These are phyloP conservation scores for Drosophila kurseongensis DNA, from an alignment of 1,140 invertebrate genomes.

Conservation along the genomic window DNA sequence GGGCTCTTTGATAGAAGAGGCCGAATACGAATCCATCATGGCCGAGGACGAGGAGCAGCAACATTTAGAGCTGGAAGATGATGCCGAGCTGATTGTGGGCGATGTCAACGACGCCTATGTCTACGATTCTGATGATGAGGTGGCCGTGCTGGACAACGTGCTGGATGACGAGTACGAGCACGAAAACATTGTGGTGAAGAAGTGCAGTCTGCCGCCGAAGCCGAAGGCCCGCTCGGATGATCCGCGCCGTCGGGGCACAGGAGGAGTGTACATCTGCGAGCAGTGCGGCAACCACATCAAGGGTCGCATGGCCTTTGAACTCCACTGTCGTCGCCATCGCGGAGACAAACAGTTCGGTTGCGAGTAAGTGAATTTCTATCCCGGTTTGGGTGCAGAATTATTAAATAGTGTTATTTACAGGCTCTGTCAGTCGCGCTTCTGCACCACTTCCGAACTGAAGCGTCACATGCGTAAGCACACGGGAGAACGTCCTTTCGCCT, in stretches of 20 bases:
- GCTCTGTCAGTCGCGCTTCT: constrained; percentile 75
- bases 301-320: constrained; percentile 70
- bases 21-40: constrained; percentile 65
- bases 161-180: constrained; percentile 69
- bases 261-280: constrained; percentile 70
- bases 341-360: constrained; percentile 71
- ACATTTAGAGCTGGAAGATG: constrained; percentile 51
- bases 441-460: constrained; percentile 75
- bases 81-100: constrained; percentile 49
- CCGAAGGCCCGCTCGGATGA: constrained; percentile 59
- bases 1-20: constrained; percentile 52
- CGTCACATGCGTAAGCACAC: constrained; percentile 76
- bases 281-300: constrained; percentile 73
- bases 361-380: constrained; percentile 55
- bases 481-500: constrained; percentile 70
- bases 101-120: constrained; percentile 59
- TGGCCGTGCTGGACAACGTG: constrained; percentile 68
- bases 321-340: constrained; percentile 72
- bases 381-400: no score
- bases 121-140: constrained; percentile 70
- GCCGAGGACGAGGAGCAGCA: constrained; percentile 49
- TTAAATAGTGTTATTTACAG: constrained; percentile 21
- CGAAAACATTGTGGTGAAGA: constrained; percentile 65
- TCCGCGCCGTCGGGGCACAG: constrained; percentile 58
- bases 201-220: constrained; percentile 63